phyloP scores from a whole-genome alignment of 2,888 invertebrate genomes.

The Drosophila glabriapex region DNA sequence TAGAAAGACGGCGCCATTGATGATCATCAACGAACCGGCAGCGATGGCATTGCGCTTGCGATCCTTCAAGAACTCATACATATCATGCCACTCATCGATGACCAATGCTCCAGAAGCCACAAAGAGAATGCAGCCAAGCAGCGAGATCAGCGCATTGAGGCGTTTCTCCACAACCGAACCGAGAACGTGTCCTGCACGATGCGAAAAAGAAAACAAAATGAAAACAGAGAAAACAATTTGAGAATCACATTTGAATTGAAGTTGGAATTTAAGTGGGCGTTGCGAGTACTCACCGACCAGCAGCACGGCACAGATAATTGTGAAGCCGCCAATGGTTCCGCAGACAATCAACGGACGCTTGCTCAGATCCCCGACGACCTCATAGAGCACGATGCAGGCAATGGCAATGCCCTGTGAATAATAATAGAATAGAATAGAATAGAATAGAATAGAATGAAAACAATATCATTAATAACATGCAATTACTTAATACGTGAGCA shows the following conservation, averaged over 20 bases:
- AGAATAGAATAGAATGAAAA: background rate
- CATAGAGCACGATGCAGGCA: constrained; percentile 82
- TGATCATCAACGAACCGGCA: constrained; percentile 84
- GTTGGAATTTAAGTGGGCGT: background rate
- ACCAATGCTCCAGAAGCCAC: constrained; percentile 83
- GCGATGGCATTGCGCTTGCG: constrained; percentile 83
- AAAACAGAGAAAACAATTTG: background rate
- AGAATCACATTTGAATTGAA: background rate
- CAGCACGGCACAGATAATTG: constrained; percentile 81
- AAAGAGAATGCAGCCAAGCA: constrained; percentile 82
- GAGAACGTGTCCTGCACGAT: constrained; percentile 77
- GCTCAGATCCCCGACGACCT: constrained; percentile 68
- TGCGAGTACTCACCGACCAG: constrained; percentile 74
- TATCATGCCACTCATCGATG: constrained; percentile 83
- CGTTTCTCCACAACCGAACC: constrained; percentile 83
- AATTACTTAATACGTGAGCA: background rate
- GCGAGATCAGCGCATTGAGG: constrained; percentile 81
- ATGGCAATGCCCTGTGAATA: constrained; percentile 80
- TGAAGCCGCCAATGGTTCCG: constrained; percentile 83
- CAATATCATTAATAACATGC: constrained; percentile 5
- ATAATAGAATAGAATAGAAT: background rate
- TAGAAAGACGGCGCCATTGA: constrained; percentile 83
- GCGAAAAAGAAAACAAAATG: background rate
- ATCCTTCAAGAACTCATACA: constrained; percentile 68
- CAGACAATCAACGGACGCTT: constrained; percentile 75